Evolutionary conservation across 1,140 invertebrate genomes (phyloP).

Genomic region (Procambarus virginalis): DNA sequence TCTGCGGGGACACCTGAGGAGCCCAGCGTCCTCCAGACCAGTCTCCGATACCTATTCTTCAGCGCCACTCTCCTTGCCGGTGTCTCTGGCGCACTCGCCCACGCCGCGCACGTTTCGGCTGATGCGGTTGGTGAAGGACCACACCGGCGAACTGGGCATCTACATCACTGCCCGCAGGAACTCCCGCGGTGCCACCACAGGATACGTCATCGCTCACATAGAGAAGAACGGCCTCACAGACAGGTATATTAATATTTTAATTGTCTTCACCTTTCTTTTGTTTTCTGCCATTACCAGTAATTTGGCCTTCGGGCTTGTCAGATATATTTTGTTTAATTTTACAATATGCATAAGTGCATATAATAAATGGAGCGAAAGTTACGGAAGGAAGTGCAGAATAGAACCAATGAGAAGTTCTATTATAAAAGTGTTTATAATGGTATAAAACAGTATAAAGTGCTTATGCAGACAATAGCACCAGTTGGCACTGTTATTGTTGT

Average conservation of each 20-base stretch:
- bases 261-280: no score
- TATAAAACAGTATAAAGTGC: no score
- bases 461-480: no score
- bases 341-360: no score
- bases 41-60: slow-evolving; percentile 42
- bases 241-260: slow-evolving; percentile 77
- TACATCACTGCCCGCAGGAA: slow-evolving; percentile 86
- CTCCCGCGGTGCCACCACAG: slow-evolving; percentile 81
- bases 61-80: slow-evolving; percentile 57
- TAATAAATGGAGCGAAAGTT: no score
- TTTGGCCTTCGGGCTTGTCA: no score
- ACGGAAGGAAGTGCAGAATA: no score
- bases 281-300: no score
- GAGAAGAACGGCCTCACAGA: slow-evolving; percentile 85
- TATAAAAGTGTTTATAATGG: no score
- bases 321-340: no score
- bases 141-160: slow-evolving; percentile 85
- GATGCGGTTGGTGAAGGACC: slow-evolving; percentile 81
- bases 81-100: slow-evolving; percentile 37
- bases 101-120: slow-evolving; percentile 75
- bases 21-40: background rate
- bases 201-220: slow-evolving; percentile 88
- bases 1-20: slow-evolving; percentile 50
- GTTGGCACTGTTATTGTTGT: no score
- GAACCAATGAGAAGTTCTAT: no score